Evolutionary conservation across 1,140 invertebrate genomes (phyloP), one percentile per base, ranked within the genome.

Genomic region (Brachionus koreanus): DNA sequence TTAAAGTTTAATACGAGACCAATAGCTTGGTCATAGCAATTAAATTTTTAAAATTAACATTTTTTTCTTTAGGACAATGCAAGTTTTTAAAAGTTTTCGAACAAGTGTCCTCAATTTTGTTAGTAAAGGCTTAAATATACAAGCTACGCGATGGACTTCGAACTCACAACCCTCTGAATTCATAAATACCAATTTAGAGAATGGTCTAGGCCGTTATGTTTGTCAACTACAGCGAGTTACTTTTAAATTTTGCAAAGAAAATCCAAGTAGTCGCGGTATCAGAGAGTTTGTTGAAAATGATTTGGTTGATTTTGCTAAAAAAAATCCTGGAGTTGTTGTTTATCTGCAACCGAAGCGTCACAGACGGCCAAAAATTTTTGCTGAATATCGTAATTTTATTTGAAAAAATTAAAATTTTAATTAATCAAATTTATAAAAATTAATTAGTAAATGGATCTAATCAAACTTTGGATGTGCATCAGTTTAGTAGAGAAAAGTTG

Each of bases 211-310:
- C 2, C 37, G 82, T 25, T 83, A 83, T 83, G 57, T 83, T 49
- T 75, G 69, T 23, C 82, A 75, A 63, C 42, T 83, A 35, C 82
- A 83, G 42, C n/a, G 82, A 39, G 67, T 83, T 16, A 75, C 82
- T 13, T 67, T 83, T 67, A 75, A 83, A 63, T 76, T 83, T 29
- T 83, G 82, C n/a, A 83, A 83, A 83, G 82, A 83, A 43, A n/a
- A 65, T 49, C 33, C 69, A 5, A n/a, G 19, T 13, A 63, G 69
- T 67, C 57, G 46, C n/a, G 69, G 69, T 9, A 76, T 83, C 23
- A 46, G 82, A 75, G 82, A 82, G 37, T 83, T 29, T 42, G 23
- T 83, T 5, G 69, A 75, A 23, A 46, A 75, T 39, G 52, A 75
- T 63, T 52, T 83, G 7, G 29, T 39, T 16, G 52, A 67, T 25